These are phyloP conservation scores for Siniperca knerii DNA, from an alignment of 2,113 vertebrate genomes.

Conservation along the genomic window DNA sequence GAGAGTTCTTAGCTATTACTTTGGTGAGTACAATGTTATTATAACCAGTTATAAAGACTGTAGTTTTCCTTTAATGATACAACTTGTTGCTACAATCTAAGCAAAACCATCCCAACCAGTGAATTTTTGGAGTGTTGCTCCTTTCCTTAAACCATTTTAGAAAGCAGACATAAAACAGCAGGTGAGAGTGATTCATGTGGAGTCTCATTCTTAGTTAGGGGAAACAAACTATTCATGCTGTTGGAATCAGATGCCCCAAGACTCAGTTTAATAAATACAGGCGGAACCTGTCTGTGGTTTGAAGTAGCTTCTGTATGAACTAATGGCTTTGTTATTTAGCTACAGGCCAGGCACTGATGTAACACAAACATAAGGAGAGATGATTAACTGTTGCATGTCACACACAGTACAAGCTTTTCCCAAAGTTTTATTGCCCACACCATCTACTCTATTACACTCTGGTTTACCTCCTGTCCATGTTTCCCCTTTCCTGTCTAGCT, in stretches of 20 bases:
- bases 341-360: neutral
- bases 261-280: slow-evolving; percentile 36
- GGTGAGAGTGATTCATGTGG: slow-evolving; percentile 30
- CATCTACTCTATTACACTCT: neutral
- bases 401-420: neutral
- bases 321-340: slow-evolving; percentile 32
- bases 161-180: slow-evolving; percentile 38
- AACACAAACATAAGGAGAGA: slow-evolving; percentile 17
- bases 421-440: slow-evolving; percentile 7
- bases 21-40: too few species aligned
- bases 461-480: neutral
- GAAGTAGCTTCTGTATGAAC: neutral
- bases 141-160: neutral
- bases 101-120: neutral
- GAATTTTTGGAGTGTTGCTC: neutral
- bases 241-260: slow-evolving; percentile 28
- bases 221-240: neutral
- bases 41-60: too few species aligned
- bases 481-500: slow-evolving; percentile 1
- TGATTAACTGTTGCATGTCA: slow-evolving; percentile 1
- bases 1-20: neutral
- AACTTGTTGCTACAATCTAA: neutral
- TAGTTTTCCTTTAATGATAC: neutral
- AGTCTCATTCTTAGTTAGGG: slow-evolving; percentile 1
- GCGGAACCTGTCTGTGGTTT: slow-evolving; percentile 36